Evolutionary conservation across 2,797 vertebrate species (phyloP).

Genomic region (Pterois miles): DNA sequence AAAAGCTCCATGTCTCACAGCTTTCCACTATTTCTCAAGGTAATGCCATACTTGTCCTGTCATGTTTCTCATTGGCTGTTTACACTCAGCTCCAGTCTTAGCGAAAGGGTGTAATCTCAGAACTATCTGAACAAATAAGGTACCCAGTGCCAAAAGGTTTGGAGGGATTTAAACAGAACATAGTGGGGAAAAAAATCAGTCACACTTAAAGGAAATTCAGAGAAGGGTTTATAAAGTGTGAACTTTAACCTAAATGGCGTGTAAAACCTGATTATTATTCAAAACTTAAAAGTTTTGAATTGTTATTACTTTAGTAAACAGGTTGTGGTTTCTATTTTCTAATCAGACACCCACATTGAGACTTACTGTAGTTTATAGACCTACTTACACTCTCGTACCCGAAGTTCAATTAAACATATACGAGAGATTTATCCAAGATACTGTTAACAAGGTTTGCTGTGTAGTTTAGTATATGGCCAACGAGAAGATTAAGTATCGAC

Average conservation of each 20-base stretch:
- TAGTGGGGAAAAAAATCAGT: too few relatives aligned
- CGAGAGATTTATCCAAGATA: neutral
- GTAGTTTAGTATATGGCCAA: neutral
- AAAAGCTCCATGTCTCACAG: constrained; percentile 39
- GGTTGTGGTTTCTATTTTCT: neutral
- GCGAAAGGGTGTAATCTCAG: constrained; percentile 12
- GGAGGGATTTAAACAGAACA: neutral
- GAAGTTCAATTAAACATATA: constrained; percentile 6
- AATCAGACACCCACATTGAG: neutral
- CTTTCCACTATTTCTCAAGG: constrained; percentile 35
- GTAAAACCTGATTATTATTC: neutral
- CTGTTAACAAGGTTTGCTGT: neutral
- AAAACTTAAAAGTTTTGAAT: neutral
- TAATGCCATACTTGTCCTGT: constrained; percentile 51
- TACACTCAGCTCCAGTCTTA: constrained; percentile 13
- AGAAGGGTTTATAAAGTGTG: neutral
- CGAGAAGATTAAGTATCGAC: constrained; percentile 1
- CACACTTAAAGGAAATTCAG: neutral
- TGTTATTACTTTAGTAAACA: neutral
- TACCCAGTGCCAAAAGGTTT: neutral
- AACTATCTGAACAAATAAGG: constrained; percentile 5
- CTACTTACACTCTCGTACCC: neutral
- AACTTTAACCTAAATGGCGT: neutral
- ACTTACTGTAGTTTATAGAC: neutral
- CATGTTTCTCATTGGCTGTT: constrained; percentile 46